Evolutionary conservation across 2,888 invertebrate species (phyloP).

Genomic region (Taenaris catops): DNA sequence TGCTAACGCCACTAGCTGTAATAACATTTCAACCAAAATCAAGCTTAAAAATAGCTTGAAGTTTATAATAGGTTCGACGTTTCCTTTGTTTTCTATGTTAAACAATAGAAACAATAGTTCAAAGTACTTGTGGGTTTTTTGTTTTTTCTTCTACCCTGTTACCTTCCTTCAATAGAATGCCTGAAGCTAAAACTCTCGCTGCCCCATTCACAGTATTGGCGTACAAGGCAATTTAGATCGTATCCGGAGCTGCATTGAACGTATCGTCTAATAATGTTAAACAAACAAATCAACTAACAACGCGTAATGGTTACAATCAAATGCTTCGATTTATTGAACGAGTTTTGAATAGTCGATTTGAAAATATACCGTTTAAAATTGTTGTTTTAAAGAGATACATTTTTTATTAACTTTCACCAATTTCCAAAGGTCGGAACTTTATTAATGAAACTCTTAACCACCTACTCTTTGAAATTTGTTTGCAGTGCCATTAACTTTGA

Average conservation of each 20-base stretch:
- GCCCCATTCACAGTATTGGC: conserved; percentile 9
- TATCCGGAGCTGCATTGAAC: conserved; percentile 18
- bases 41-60: background rate
- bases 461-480: too few species aligned
- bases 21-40: too few species aligned
- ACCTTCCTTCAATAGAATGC: conserved; percentile 14
- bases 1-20: too few species aligned
- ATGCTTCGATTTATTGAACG: conserved; percentile 4
- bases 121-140: conserved; percentile 1
- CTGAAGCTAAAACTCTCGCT: conserved; percentile 14
- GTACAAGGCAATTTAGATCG: conserved; percentile 22
- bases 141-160: conserved; percentile 9
- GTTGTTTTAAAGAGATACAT: too few species aligned
- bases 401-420: too few species aligned
- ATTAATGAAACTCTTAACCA: too few species aligned
- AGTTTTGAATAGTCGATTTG: conserved; percentile 4
- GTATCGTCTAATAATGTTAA: conserved; percentile 13
- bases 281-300: conserved; percentile 15
- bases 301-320: conserved; percentile 6
- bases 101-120: conserved; percentile 8
- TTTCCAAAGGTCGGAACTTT: too few species aligned
- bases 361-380: background rate
- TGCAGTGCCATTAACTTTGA: too few species aligned
- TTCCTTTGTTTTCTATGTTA: conserved; percentile 2
- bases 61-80: background rate